Evolutionary conservation across 1,140 invertebrate genomes (phyloP).

Genomic region (Radopholus similis): DNA sequence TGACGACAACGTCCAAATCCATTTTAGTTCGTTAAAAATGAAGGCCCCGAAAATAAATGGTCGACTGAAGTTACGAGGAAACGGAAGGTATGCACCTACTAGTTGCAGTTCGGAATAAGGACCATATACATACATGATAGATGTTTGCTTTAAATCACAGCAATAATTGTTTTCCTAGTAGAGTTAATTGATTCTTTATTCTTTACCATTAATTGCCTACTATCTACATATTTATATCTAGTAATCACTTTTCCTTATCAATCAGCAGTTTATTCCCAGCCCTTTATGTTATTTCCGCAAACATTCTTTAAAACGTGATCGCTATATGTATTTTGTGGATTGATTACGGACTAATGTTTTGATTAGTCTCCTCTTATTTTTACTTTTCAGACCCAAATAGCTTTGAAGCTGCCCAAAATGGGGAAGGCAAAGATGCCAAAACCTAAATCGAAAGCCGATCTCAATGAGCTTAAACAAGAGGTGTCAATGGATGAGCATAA

Average conservation of each 20-base stretch:
- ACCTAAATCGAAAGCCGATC: constrained; percentile 14
- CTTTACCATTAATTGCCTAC: background rate
- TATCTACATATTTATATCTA: background rate
- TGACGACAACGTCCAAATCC: too few relatives aligned
- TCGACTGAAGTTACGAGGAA: too few relatives aligned
- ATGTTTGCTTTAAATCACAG: too few relatives aligned
- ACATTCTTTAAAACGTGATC: background rate
- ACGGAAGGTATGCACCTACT: too few relatives aligned
- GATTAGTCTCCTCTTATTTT: background rate
- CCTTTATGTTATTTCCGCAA: background rate
- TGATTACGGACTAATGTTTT: background rate
- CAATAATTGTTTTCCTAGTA: too few relatives aligned
- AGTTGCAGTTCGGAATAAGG: too few relatives aligned
- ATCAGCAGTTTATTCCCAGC: too few relatives aligned
- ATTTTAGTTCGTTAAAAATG: too few relatives aligned
- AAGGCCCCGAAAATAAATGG: too few relatives aligned
- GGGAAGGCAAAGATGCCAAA: constrained; percentile 30
- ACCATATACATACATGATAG: too few relatives aligned
- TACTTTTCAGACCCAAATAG: constrained; percentile 6
- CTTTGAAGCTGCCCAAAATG: constrained; percentile 36
- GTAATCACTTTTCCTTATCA: too few relatives aligned
- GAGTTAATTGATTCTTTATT: too few relatives aligned
- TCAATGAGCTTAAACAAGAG: constrained; percentile 46
- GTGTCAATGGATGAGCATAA: constrained; percentile 77
- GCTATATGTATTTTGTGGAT: background rate